Conservation (phyloP, 2,888 invertebrate species). For the Incurvaria masculella region DNA sequence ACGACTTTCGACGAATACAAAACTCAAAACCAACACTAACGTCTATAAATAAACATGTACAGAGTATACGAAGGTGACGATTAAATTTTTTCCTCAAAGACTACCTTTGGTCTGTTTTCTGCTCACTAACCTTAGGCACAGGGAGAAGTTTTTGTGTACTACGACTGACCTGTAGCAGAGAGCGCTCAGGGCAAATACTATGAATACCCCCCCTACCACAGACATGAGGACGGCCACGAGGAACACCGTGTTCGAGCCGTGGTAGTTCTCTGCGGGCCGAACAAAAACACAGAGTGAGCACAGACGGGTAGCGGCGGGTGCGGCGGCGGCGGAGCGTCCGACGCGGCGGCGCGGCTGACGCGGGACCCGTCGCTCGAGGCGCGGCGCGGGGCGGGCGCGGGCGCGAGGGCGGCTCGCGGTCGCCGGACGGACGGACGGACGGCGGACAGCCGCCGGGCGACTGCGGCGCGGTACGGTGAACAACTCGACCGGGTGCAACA, state of each 20-base stretch:
- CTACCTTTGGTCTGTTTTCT: constrained; percentile 75
- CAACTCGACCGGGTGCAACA: constrained; percentile 46
- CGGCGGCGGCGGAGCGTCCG: constrained; percentile 27
- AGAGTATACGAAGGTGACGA: constrained; percentile 56
- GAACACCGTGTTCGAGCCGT: constrained; percentile 96
- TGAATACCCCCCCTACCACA: constrained; percentile 98
- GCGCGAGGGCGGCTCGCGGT: constrained; percentile 8
- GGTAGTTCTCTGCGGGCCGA: constrained; percentile 85
- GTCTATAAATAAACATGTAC: constrained; percentile 53
- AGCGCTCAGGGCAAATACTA: constrained; percentile 98
- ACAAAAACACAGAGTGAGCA: constrained; percentile 16
- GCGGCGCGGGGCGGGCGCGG: constrained; percentile 5
- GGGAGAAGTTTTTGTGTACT: constrained; percentile 98
- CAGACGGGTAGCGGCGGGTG: constrained; percentile 31
- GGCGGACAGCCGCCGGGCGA: constrained; percentile 26
- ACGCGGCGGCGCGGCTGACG: constrained; percentile 13
- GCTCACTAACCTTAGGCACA: constrained; percentile 98
- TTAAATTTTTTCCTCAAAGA: constrained; percentile 57
- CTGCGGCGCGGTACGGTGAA: constrained; percentile 17
- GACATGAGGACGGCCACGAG: constrained; percentile 97
- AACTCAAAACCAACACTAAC: constrained; percentile 53
- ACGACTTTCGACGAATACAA: constrained; percentile 43
- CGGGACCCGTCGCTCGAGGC: no score
- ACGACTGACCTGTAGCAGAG: constrained; percentile 99
- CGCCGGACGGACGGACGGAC: constrained; percentile 7